Evolutionary conservation across 2,113 vertebrate species (phyloP), one percentile per base, ranked within the genome.

Genomic region (Mus musculus): DNA sequence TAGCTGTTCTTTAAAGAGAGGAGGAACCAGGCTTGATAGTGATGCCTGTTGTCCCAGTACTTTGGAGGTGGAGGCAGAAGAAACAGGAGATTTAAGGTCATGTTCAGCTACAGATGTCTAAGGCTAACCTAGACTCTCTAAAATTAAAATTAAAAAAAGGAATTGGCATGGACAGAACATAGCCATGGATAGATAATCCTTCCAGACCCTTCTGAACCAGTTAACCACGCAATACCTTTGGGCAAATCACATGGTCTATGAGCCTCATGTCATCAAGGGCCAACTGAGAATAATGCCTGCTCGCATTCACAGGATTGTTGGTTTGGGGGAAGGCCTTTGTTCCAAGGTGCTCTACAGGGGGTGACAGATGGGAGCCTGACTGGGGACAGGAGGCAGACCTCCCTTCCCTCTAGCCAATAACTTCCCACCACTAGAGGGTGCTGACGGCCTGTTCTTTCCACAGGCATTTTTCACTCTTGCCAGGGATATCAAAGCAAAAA

Each of bases 401-500:
- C 3, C 56, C 14, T 26, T 2, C 5, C 56, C 3, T 14, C 33
- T 2, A 10, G 5, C 67, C 92, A 5, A 7, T 39, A 63, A 26
- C 17, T 0, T 26, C 22, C 52, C 49, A 19, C 61, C 71, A 39
- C 65, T 39, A 46, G 2, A 36, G 30, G 14, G 12, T 9, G 1
- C 33, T 94, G 26, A 75, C 6, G 0, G 0, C 17, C 8, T 59
- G 7, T 49, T 93, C 81, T 59, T 26, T 81, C 61, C 97, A 22
- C 98, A 99, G 99, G 99, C 99, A 0, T 99, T 99, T 98, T 99
- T 99, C 98, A 99, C 99, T n/a, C 99, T 99, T 1, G 99, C 99
- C 77, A 99, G 99, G 98, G 99, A 99, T 98, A 99, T 99, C 98
- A 99, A 99, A 99, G 98, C 99, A 96, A 99, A 99, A 99, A 99